Evolutionary conservation across 92 coral and sea anemone species (phyloP), one percentile per base, ranked within the genome.

Genomic region (Epizoanthus ramosus): DNA sequence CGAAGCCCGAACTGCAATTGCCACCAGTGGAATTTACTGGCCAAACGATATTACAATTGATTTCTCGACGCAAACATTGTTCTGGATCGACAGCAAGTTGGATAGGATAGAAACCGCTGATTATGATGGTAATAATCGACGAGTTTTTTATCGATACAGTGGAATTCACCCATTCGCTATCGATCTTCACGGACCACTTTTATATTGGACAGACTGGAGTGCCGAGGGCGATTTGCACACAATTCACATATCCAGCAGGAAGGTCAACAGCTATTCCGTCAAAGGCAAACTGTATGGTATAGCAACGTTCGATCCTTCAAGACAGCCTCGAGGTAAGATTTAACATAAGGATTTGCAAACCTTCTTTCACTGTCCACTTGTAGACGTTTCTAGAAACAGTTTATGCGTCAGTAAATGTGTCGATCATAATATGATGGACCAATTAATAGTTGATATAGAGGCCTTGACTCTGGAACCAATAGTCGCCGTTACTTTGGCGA

Each of bases 241-340:
- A 35, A 61, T 72, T 18, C 80, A 85, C 53, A 87, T 57, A 19
- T 64, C 39, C 0, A 91, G 85, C 19, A 83, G 84, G 18, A 16
- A 77, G 35, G 64, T 24, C 18, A 83, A 86, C 24, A 39, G 68
- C 19, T 85, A 80, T 52, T 25, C n/a, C 24, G 71, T 86, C 8
- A 77, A 56, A 0, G 74, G 83, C 1, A 18, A 58, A 6, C 90
- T 89, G 10, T 81, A 85, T 92, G 92, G 94, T 22, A 81, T 91
- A 21, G 86, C 88, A n/a, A 60, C 58, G n/a, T 88, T 79, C 43
- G 92, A 88, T 65, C 19, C 33, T 3, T 75, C 94, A 3, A 66
- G 94, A 19, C 94, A 91, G 31, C 92, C 92, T 23, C 41, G 88
- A 76, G 94, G 94, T 91, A 88, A 61, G 75, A 14, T n/a, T n/a